Evolutionary conservation across 2,888 invertebrate genomes (phyloP), one percentile per base, ranked within the genome.

Genomic region (Oscheius onirici): DNA sequence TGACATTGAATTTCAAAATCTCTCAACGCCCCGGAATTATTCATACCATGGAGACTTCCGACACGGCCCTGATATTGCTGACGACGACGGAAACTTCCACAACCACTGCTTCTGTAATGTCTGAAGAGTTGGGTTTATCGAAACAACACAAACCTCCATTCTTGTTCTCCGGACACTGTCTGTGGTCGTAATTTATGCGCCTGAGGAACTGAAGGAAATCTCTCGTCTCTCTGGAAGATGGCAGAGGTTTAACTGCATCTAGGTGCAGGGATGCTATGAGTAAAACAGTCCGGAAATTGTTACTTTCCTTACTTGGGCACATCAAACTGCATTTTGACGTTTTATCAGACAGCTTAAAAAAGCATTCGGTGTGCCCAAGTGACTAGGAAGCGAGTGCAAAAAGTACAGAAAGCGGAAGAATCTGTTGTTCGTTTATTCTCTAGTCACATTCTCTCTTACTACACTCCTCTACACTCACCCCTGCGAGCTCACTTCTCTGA

Each of bases 31-130:
- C 5, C 13, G 13, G n/a, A 46, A 15, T n/a, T 17, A 54, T 15
- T 17, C 69, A 43, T 28, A 82, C 84, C 86, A 86, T 86, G 3
- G 86, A 86, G 26, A 86, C 83, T 78, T 86, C 86, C 15, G 86
- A 86, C 2, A 86, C 86, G 1, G 82, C 80, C 44, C 86, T 77
- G 17, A 86, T 82, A 65, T 86, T 86, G 73, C 83, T 82, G 24
- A 86, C 84, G 15, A 85, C 81, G 3, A 86, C 80, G 2, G 83
- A 84, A 8, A 86, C 85, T 20, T 80, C 78, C 13, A 86, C 80
- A 11, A 69, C 69, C 0, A 83, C 83, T 1, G 86, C 80, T 54
- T 78, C 84, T 83, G 71, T 69, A 75, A 41, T 1, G 3, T 28
- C 17, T 40, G 44, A 17, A 17, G 17, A n/a, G 11, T 3, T 40